Evolutionary conservation across 1,140 invertebrate species (phyloP), one percentile per base, ranked within the genome.

Genomic region (Propsilocerus akamusi): DNA sequence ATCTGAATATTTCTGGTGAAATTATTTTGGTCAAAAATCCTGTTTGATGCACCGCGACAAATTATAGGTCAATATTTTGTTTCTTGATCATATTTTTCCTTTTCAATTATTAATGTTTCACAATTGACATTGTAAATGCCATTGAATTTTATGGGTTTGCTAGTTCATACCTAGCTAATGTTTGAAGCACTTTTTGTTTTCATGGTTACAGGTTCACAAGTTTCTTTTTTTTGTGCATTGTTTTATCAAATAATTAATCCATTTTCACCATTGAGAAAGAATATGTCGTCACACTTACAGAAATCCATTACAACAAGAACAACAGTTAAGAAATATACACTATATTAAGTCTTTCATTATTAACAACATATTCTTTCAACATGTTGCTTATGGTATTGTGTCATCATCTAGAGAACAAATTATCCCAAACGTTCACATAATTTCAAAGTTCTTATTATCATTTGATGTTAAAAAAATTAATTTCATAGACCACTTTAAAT

Each of bases 11-110:
- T 30, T 12, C 22, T 20, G 12, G 24, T 22, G 25, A 5, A 8
- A 48, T 20, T 7, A 3, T 37, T 63, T 71, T 77, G 74, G 72
- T 77, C 74, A 77, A 77, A 77, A 76, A 77, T 75, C 75, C 74
- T 77, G 51, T 52, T 74, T 65, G 62, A 70, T 63, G 65, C 66
- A n/a, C n/a, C n/a, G n/a, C 71, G 71, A 67, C 68, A 70, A 71
- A 49, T 48, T 30, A n/a, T 49, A 4, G 22, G 25, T 25, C 4
- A 12, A 47, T 22, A 22, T 25, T 3, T 47, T n/a, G 10, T 25
- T 4, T 23, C 22, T 10, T 5, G 11, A 28, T 20, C 10, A 25
- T 49, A 24, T 47, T 47, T 23, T 47, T 51, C 11, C 26, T 25
- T 47, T 12, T 17, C 11, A n/a, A 41, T 32, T 30, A 47, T 34